Base-by-base conservation (phyloP, 2,888 invertebrate species). In the Blastobasis lacticolella region DNA sequence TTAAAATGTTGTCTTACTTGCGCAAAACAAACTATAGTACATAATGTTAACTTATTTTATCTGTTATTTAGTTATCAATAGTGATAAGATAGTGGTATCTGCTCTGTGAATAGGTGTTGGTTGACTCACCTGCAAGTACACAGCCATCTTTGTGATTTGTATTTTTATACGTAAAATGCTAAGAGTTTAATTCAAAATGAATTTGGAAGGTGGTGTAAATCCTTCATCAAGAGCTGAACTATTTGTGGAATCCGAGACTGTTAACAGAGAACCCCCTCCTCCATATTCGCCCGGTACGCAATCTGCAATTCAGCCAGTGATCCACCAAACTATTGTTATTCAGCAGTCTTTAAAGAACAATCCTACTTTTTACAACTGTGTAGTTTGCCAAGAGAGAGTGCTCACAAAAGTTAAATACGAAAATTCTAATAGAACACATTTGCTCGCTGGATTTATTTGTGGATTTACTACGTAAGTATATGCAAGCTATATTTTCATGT, bases 401-500 rank as follows among this genome's bases (percentile, higher is more conserved):
- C 58, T 82, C 23, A 85, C 87, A 8, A 76, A 71, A 65, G 80
- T 88, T 44, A 61, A 76, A 56, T 74, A 78, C 66, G 71, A 74
- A n/a, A 84, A 73, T 61, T 75, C 86, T 7, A 71, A 68, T 42
- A 81, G 75, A 66, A 86, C 87, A 52, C 86, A 88, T 55, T 68
- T 87, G 73, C 50, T 82, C 36, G 83, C 86, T 59, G 88, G 87
- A 47, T 87, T 86, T 54, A 65, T 87, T 58, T 84, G 79, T 66
- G 88, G 87, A 49, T 71, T 78, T 49, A 80, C 83, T 53, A 61
- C 76, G 87, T 86, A 71, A 81, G 86, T 73, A 59, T 50, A 37
- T 42, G 5, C 7, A 23, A 23, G 23, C 23, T 2, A 23, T 23
- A 23, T 23, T 23, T 23, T 23, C 23, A 23, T 23, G 2, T 23